These are phyloP conservation scores for Spodoptera picta DNA, from an alignment of 2,888 invertebrate genomes.

Conservation along the genomic window DNA sequence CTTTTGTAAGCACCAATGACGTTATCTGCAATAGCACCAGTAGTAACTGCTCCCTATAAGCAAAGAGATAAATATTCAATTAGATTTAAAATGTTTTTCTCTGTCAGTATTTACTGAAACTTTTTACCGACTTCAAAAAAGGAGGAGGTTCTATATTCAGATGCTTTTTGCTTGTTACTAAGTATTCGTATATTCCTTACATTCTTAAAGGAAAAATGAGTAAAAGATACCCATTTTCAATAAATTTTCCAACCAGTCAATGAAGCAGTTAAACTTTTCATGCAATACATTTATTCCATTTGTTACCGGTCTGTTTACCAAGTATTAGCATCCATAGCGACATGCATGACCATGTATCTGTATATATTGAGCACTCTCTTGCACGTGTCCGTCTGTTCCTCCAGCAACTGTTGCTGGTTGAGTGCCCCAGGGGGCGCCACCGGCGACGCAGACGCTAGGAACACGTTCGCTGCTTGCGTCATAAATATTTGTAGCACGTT, in stretches of 20 bases:
- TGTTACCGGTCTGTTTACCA: conserved; percentile 90
- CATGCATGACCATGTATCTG: conserved; percentile 98
- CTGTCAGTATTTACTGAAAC: no score
- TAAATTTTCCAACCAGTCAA: no score
- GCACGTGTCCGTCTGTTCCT: conserved; percentile 98
- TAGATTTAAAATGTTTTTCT: no score
- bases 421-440: conserved; percentile 83
- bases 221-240: no score
- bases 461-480: conserved; percentile 98
- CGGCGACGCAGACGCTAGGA: conserved; percentile 91
- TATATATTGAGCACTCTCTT: conserved; percentile 98
- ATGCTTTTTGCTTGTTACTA: no score
- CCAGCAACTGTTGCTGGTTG: conserved; percentile 91
- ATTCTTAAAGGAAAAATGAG: no score
- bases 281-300: neutral
- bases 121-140: no score
- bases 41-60: conserved; percentile 94
- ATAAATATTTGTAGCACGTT: conserved; percentile 96
- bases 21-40: conserved; percentile 97
- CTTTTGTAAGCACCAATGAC: conserved; percentile 94
- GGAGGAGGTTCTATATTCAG: no score
- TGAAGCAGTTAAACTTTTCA: no score
- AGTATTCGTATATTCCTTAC: no score
- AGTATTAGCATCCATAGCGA: conserved; percentile 96
- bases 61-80: conserved; percentile 25